Evolutionary conservation across 2,888 invertebrate species (phyloP), one percentile per base, ranked within the genome.

Genomic region (Palloptera scutellata): DNA sequence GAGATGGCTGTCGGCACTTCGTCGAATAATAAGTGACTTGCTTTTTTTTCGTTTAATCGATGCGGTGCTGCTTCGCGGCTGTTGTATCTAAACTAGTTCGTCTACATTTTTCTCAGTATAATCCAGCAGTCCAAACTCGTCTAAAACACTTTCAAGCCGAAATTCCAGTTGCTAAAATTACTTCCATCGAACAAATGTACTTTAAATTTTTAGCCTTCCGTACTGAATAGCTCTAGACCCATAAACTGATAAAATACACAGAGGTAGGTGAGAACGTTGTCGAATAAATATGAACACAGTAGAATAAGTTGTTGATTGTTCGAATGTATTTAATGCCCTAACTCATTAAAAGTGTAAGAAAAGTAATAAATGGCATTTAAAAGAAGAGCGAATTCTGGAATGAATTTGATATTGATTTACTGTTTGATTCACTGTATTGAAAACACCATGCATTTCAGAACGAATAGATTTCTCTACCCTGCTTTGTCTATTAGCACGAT

Each of bases 21-120:
- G 53, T 48, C 40, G 15, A 41, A 62, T 20, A n/a, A 62, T 57
- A n/a, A 57, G 15, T 40, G n/a, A 40, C 5, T 57, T 57, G 57
- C 57, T 40, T 57, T 40, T 6, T 17, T 57, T 57, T n/a, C 40
- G 40, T 41, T 30, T 15, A 9, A 4, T 57, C 10, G 4, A n/a
- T 15, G n/a, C 40, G 30, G 10, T 40, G 54, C 19, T 13, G 54
- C 8, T 54, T 30, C 19, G 8, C 54, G 4, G 15, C 54, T 11
- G 9, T 13, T 5, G 54, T 17, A 19, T 20, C 54, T 30, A 54
- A 17, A 6, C 54, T 20, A 54, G 54, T 54, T 17, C 54, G 6
- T 54, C 17, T 13, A 54, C 17, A 17, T 30, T 54, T 13, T 11
- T 54, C 10, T 54, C 13, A 30, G 20, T 54, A 13, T 54, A 54